Conservation (phyloP, 2,888 invertebrate species). For the Archaeoteleia sp. region DNA sequence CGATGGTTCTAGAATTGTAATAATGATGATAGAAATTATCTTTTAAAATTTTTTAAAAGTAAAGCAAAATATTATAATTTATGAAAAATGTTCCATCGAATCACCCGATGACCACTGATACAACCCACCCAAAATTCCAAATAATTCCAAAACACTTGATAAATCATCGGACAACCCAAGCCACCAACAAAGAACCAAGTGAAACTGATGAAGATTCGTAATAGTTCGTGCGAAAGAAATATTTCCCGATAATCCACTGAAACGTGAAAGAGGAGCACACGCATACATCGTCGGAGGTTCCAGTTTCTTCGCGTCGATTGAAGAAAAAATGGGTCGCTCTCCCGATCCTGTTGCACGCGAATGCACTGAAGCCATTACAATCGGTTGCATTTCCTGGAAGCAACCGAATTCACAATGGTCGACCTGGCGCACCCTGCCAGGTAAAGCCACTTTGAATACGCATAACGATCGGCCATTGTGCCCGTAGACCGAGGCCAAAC, state of each 20-base stretch:
- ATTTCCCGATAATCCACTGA: conserved; percentile 15
- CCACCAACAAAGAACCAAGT: neutral
- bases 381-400: conserved; percentile 64
- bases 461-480: conserved; percentile 72
- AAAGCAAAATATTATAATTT: too few species aligned
- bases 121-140: too few species aligned
- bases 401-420: conserved; percentile 65
- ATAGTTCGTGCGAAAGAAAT: conserved; percentile 48
- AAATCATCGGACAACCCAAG: neutral
- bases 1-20: too few species aligned
- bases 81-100: too few species aligned
- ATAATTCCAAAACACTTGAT: neutral
- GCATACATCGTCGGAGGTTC: conserved; percentile 35
- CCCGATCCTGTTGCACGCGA: conserved; percentile 53
- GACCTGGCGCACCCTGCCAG: conserved; percentile 64
- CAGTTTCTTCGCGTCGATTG: conserved; percentile 43
- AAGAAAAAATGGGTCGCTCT: conserved; percentile 45
- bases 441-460: conserved; percentile 74
- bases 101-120: too few species aligned
- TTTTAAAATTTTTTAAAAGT: too few species aligned
- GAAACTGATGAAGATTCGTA: conserved; percentile 24
- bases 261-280: conserved; percentile 45
- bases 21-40: too few species aligned
- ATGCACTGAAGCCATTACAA: conserved; percentile 51
- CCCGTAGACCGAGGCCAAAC: conserved; percentile 44